Conservation (phyloP, 2,888 invertebrate species). For the Mythimna albipuncta region DNA sequence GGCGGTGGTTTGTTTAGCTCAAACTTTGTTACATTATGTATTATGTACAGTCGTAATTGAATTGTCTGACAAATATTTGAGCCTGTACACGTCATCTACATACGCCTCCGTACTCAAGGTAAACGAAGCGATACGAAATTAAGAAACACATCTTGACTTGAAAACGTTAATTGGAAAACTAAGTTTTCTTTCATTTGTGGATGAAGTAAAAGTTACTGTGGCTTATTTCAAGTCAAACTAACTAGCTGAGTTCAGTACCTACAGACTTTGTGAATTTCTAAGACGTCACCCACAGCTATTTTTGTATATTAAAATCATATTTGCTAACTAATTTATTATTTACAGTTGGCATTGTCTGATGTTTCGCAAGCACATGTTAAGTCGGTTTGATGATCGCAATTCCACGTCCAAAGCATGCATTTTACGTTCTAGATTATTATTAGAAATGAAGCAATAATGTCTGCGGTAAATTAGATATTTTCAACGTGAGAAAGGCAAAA, state of each 20-base stretch:
- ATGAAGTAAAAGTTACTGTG: not conserved
- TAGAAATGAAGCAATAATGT: conserved; percentile 14
- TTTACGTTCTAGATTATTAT: not conserved
- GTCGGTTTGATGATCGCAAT: no score
- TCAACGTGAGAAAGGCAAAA: no score
- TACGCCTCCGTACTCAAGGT: not conserved
- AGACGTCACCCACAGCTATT: not conserved
- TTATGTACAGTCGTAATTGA: conserved; percentile 74
- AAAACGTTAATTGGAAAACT: conserved; percentile 1
- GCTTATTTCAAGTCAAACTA: conserved; percentile 13
- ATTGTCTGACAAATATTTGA: conserved; percentile 76
- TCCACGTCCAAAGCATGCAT: no score
- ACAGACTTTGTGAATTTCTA: not conserved
- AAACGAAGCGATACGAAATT: conserved; percentile 10
- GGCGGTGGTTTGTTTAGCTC: conserved; percentile 67
- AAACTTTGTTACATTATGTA: conserved; percentile 72
- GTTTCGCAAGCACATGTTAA: not conserved
- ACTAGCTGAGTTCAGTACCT: not conserved
- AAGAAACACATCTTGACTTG: conserved; percentile 14
- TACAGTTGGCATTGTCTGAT: conserved; percentile 10
- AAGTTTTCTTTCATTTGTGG: conserved; percentile 9
- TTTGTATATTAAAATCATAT: not conserved
- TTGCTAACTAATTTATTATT: conserved; percentile 3
- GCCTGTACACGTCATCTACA: conserved; percentile 3
- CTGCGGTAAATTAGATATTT: conserved; percentile 1